These are phyloP conservation scores for Melitaea athalia DNA, from an alignment of 2,888 invertebrate species.

Conservation along the genomic window DNA sequence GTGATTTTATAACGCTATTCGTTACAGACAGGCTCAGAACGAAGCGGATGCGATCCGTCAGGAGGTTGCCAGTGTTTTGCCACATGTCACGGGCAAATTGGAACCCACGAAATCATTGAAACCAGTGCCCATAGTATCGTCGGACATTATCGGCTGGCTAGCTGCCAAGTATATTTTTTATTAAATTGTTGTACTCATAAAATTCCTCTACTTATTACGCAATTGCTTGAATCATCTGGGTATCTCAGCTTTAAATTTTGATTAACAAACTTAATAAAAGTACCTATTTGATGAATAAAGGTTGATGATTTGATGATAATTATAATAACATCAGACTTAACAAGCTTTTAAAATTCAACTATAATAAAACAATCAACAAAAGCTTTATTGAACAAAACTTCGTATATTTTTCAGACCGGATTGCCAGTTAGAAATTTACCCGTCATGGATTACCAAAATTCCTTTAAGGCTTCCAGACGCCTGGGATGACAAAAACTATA, in stretches of 20 bases:
- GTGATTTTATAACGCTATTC: constrained; percentile 16
- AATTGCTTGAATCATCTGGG: background rate
- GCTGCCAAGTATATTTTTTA: constrained; percentile 57
- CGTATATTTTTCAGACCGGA: constrained; percentile 58
- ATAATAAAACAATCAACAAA: too few species aligned
- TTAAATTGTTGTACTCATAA: constrained; percentile 2
- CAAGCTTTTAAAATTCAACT: background rate
- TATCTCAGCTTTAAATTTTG: background rate
- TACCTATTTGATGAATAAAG: background rate
- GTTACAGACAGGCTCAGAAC: constrained; percentile 51
- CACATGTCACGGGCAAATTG: constrained; percentile 47
- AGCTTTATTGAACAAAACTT: too few species aligned
- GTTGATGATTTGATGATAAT: too few species aligned
- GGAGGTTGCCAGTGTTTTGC: constrained; percentile 53
- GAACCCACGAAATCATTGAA: constrained; percentile 59
- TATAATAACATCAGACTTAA: background rate
- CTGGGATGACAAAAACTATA: constrained; percentile 64
- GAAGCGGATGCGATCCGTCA: constrained; percentile 56
- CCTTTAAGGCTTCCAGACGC: constrained; percentile 61
- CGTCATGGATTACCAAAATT: constrained; percentile 60
- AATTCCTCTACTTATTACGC: constrained; percentile 11
- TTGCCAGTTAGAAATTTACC: constrained; percentile 70
- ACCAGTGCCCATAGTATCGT: constrained; percentile 69
- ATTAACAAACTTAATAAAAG: background rate
- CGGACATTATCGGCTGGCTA: constrained; percentile 71